These are phyloP conservation scores for Callipepla squamata DNA, from an alignment of 2,113 vertebrate species.

Conservation along the genomic window DNA sequence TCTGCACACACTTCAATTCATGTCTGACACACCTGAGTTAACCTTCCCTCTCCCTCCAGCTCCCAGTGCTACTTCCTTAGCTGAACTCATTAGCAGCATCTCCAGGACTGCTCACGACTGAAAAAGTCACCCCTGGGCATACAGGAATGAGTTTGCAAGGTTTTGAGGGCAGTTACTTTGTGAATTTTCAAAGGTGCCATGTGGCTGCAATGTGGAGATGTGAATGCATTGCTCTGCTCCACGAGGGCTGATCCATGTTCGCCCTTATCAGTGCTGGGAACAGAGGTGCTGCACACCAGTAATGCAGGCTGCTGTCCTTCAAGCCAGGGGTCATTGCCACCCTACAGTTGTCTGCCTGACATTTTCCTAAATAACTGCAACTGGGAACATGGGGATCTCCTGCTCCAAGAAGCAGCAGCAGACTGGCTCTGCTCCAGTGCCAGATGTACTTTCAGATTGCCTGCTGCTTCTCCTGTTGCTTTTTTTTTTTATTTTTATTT, in stretches of 20 bases:
- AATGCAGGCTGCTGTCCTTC: rapidly evolving
- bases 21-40: rapidly evolving
- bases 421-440: neutral
- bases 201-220: neutral
- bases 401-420: neutral
- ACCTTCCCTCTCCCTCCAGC: neutral
- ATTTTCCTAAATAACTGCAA: neutral
- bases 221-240: rapidly evolving
- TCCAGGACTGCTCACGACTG: neutral
- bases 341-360: neutral
- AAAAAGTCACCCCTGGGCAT: neutral
- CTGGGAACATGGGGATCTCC: neutral
- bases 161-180: conserved; percentile 57
- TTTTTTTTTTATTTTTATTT: too few relatives aligned
- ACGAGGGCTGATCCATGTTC: neutral
- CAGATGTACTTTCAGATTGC: neutral
- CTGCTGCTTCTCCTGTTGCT: neutral
- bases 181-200: neutral
- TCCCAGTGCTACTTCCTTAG: conserved; percentile 11
- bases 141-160: neutral
- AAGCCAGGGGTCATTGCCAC: neutral
- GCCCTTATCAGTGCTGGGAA: rapidly evolving
- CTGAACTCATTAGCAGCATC: conserved; percentile 30
- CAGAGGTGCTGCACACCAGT: rapidly evolving
- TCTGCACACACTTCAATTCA: neutral